These are phyloP conservation scores for Raja brachyura DNA, from an alignment of 2,113 vertebrate genomes.

Conservation along the genomic window DNA sequence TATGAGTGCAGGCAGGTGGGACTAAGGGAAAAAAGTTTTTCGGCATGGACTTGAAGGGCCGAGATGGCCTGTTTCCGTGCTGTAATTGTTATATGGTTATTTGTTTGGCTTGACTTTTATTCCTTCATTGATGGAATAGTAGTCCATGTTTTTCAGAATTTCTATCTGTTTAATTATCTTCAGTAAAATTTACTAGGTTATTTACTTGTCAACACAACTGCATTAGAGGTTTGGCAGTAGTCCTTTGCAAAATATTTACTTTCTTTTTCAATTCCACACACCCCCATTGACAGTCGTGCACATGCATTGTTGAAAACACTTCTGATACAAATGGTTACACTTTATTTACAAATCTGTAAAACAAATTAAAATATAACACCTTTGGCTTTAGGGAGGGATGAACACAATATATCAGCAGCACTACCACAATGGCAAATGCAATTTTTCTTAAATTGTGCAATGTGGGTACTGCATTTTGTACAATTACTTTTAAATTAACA, in stretches of 20 bases:
- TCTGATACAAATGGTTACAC: not conserved
- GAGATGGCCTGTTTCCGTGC: too few species aligned
- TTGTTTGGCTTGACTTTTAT: too few species aligned
- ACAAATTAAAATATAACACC: conserved; percentile 28
- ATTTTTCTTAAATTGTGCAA: not conserved
- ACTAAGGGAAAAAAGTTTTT: too few species aligned
- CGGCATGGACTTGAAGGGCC: too few species aligned
- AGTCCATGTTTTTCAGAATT: too few species aligned
- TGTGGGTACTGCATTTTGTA: not conserved
- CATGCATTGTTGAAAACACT: not conserved
- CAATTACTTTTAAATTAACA: not conserved
- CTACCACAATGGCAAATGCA: not conserved
- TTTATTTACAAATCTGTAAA: conserved; percentile 30
- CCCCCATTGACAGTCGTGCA: not conserved
- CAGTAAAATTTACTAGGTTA: too few species aligned
- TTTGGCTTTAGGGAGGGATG: not conserved
- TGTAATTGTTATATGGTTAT: too few species aligned
- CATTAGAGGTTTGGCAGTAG: not conserved
- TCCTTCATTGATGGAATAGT: too few species aligned
- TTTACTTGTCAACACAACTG: not conserved
- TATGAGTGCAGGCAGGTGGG: too few species aligned
- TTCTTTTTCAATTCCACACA: not conserved
- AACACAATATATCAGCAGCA: not conserved
- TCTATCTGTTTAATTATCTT: too few species aligned
- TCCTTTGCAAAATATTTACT: not conserved